Evolutionary conservation across 2,888 invertebrate genomes (phyloP).

Genomic region (Patella caerulea): DNA sequence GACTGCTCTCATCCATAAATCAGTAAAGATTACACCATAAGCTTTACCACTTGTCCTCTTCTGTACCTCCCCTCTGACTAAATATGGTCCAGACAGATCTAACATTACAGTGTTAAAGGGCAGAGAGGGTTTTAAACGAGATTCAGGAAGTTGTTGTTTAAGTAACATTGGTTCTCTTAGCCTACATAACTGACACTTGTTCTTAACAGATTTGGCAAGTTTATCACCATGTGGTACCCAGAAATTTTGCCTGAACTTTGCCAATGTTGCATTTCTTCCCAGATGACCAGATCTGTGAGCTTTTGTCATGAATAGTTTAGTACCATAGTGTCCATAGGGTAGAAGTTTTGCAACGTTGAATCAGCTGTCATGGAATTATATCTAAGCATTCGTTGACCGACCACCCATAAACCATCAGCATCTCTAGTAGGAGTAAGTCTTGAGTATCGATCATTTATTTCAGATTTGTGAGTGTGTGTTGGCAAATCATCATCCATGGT

Average conservation of each 20-base stretch:
- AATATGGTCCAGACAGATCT: slow-evolving; percentile 16
- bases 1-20: slow-evolving; percentile 5
- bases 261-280: slow-evolving; percentile 18
- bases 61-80: slow-evolving; percentile 18
- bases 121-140: not conserved
- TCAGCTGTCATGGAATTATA: slow-evolving; percentile 20
- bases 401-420: slow-evolving; percentile 16
- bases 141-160: slow-evolving; percentile 11
- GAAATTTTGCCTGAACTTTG: slow-evolving; percentile 13
- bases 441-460: slow-evolving; percentile 1
- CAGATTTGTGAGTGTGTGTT: not conserved
- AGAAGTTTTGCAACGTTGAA: slow-evolving; percentile 2
- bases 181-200: slow-evolving; percentile 16
- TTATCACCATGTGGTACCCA: slow-evolving; percentile 17
- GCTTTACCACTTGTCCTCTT: slow-evolving; percentile 23
- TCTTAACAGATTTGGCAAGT: slow-evolving; percentile 7
- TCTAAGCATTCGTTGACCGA: slow-evolving; percentile 12
- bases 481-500: slow-evolving; percentile 11
- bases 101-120: slow-evolving; percentile 11
- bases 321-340: slow-evolving; percentile 9
- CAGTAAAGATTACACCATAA: slow-evolving; percentile 21
- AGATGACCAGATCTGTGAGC: slow-evolving; percentile 15
- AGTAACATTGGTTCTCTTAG: slow-evolving; percentile 6
- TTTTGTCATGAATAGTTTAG: slow-evolving; percentile 10
- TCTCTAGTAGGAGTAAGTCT: slow-evolving; percentile 9